phyloP scores from a whole-genome alignment of 2,797 vertebrate species.

The Pseudopleuronectes americanus region DNA sequence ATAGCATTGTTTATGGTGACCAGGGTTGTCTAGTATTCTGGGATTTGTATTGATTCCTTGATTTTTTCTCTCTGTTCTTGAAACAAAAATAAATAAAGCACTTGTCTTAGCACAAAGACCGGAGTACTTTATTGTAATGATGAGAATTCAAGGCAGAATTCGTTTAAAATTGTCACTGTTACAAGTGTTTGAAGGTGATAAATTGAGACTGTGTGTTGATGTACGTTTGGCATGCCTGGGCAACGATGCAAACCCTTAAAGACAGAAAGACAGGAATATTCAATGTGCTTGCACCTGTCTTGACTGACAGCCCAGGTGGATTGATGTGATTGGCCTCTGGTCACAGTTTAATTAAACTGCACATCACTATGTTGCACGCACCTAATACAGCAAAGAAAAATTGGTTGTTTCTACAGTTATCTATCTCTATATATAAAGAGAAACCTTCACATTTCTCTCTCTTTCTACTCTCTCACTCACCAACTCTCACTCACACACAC shows the following conservation, averaged over 20 bases:
- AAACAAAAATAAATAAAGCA: too few species aligned
- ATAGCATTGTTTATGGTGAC: too few species aligned
- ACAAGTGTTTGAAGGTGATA: conserved; percentile 44
- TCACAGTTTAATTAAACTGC: conserved; percentile 69
- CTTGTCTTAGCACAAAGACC: background rate
- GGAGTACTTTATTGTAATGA: background rate
- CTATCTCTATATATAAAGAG: background rate
- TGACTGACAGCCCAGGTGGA: conserved; percentile 33
- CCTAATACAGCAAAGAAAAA: conserved; percentile 17
- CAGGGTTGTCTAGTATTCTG: too few species aligned
- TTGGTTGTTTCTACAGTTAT: conserved; percentile 14
- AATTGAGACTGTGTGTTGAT: conserved; percentile 35
- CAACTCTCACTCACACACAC: background rate
- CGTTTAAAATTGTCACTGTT: conserved; percentile 7
- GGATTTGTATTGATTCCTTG: too few species aligned
- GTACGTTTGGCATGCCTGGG: conserved; percentile 56
- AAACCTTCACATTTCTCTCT: conserved; percentile 3
- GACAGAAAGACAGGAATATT: conserved; percentile 49
- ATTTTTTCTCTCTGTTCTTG: too few species aligned
- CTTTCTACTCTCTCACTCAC: background rate
- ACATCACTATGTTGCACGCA: conserved; percentile 42
- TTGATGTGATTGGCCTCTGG: conserved; percentile 63
- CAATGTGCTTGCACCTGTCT: conserved; percentile 58
- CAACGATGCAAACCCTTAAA: conserved; percentile 38
- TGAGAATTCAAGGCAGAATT: conserved; percentile 2